A percentile compares a stretch with the other conserved stretches of the same genome.
These are phyloP conservation scores for Botia almorhae DNA, from an alignment of 2,797 vertebrate genomes.

Conservation along the genomic window DNA sequence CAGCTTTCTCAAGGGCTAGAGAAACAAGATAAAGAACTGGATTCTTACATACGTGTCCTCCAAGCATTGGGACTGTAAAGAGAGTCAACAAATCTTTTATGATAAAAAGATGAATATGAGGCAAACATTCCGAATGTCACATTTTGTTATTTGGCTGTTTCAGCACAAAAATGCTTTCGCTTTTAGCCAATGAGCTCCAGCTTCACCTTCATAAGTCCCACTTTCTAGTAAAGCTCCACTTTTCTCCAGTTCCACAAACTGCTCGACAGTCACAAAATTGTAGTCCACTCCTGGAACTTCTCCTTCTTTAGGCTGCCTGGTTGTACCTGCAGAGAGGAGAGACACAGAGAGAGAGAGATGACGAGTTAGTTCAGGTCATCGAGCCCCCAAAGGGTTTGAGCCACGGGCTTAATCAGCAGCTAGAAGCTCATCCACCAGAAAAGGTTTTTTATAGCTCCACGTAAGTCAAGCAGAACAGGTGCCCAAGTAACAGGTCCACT, in stretches of 20 bases:
- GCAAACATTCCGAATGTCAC: no score
- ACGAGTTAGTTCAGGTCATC: constrained; percentile 18
- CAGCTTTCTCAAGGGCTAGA: neutral
- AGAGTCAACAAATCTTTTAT: no score
- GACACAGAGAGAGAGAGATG: neutral
- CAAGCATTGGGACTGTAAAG: no score
- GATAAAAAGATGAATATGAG: no score
- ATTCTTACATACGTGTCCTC: neutral
- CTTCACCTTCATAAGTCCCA: constrained; percentile 98
- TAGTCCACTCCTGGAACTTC: constrained; percentile 99
- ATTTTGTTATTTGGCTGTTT: no score
- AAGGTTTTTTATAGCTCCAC: constrained; percentile 7
- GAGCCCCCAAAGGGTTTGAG: constrained; percentile 7
- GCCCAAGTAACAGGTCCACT: constrained; percentile 27
- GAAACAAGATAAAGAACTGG: neutral
- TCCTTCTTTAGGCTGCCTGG: constrained; percentile 98
- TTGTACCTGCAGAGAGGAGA: constrained; percentile 84
- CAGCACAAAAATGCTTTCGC: no score
- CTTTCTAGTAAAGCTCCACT: constrained; percentile 96
- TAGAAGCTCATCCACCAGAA: constrained; percentile 16
- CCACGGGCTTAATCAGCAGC: constrained; percentile 34
- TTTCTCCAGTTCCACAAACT: constrained; percentile 98
- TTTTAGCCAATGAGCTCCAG: accelerated
- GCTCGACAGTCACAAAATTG: constrained; percentile 95
- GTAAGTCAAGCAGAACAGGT: constrained; percentile 27